Conservation (phyloP, 2,797 vertebrate species). For the Pantherophis vulpinus region DNA sequence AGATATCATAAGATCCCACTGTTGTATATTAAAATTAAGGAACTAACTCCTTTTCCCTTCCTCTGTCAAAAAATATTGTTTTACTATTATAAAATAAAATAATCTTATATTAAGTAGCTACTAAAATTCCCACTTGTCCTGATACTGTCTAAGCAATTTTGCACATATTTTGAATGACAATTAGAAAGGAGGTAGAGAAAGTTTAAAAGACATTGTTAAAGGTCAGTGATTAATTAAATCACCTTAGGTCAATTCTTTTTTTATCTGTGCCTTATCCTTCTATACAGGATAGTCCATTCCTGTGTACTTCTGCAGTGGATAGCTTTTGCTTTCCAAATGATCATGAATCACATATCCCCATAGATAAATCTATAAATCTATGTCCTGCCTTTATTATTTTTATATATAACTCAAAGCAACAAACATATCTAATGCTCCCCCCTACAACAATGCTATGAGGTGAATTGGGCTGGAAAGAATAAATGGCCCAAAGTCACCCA, state of each 20-base stretch:
- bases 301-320: background rate
- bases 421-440: background rate
- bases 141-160: background rate
- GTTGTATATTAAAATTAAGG: conserved; percentile 8
- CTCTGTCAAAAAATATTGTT: background rate
- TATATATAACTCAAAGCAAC: background rate
- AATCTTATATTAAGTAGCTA: background rate
- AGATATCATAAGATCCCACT: background rate
- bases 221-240: background rate
- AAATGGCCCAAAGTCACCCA: background rate
- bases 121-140: background rate
- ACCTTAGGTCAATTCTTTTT: background rate
- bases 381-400: background rate
- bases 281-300: background rate
- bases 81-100: background rate
- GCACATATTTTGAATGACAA: background rate
- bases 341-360: background rate
- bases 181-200: background rate
- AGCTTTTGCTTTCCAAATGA: background rate
- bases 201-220: background rate
- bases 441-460: background rate
- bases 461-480: background rate
- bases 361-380: background rate
- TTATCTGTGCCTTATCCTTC: background rate
- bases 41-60: background rate